phyloP scores from a whole-genome alignment of 2,888 invertebrate species.

The Frankliniella intonsa region DNA sequence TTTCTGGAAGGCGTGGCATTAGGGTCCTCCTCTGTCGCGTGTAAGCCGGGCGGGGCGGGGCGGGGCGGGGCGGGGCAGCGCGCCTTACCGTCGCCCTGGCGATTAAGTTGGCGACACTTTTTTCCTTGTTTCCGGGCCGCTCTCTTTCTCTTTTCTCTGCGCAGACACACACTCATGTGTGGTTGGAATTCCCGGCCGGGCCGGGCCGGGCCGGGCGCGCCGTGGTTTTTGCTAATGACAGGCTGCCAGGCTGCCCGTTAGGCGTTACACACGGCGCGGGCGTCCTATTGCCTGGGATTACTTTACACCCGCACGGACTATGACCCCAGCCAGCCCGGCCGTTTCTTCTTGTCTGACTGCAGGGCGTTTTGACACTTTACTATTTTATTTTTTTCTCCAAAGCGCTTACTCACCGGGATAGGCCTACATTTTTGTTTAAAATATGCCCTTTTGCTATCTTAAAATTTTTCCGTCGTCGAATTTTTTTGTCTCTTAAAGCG shows the following conservation, averaged over 20 bases:
- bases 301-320: no score
- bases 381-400: no score
- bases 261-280: no score
- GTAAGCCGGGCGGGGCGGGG: no score
- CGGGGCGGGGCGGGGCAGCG: not conserved
- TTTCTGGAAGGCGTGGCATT: not conserved
- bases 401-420: not conserved
- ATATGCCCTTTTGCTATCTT: not conserved
- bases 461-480: not conserved
- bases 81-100: slow-evolving; percentile 8
- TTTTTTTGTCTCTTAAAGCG: no score
- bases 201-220: not conserved
- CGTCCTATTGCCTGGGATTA: no score
- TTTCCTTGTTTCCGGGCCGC: not conserved
- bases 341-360: no score
- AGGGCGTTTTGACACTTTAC: no score
- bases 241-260: not conserved
- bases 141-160: not conserved
- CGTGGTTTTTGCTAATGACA: not conserved
- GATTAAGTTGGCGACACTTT: slow-evolving; percentile 7
- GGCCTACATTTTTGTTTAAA: not conserved
- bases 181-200: not conserved
- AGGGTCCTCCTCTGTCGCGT: not conserved
- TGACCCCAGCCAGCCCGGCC: no score
- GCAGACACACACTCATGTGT: not conserved